These are phyloP conservation scores for Chrysolina americana DNA, from an alignment of 2,888 invertebrate genomes.

Conservation along the genomic window DNA sequence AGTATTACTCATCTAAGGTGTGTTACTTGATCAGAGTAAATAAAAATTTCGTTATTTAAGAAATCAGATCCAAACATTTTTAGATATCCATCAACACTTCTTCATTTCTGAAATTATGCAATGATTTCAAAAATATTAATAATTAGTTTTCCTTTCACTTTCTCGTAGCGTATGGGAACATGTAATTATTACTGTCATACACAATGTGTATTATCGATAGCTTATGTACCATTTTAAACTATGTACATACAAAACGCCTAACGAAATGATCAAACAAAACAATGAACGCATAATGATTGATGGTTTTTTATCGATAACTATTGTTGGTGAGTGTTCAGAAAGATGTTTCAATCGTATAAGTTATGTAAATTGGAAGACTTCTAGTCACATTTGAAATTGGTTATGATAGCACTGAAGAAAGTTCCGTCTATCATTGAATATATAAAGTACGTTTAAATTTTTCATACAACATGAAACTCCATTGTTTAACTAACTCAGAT, in stretches of 20 bases:
- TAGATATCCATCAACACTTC: not conserved
- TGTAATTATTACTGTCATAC: not conserved
- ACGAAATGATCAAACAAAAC: not conserved
- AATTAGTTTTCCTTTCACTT: not conserved
- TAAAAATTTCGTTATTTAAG: no score
- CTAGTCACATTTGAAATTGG: no score
- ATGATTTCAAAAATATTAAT: not conserved
- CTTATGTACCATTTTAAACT: not conserved
- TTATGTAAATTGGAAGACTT: no score
- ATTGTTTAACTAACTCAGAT: no score
- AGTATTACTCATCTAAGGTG: no score
- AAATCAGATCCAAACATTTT: no score
- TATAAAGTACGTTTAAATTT: no score
- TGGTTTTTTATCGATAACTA: not conserved
- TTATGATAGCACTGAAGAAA: no score
- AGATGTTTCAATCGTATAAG: no score
- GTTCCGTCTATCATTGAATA: no score
- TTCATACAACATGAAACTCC: no score
- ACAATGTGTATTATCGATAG: not conserved
- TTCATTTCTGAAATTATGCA: not conserved
- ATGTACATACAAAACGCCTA: not conserved
- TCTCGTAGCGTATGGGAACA: not conserved
- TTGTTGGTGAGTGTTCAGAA: not conserved
- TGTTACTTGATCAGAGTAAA: no score
- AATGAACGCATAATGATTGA: constrained; percentile 1